Evolutionary conservation across 2,113 vertebrate genomes (phyloP), one percentile per base, ranked within the genome.

Genomic region (Ammodytes marinus): DNA sequence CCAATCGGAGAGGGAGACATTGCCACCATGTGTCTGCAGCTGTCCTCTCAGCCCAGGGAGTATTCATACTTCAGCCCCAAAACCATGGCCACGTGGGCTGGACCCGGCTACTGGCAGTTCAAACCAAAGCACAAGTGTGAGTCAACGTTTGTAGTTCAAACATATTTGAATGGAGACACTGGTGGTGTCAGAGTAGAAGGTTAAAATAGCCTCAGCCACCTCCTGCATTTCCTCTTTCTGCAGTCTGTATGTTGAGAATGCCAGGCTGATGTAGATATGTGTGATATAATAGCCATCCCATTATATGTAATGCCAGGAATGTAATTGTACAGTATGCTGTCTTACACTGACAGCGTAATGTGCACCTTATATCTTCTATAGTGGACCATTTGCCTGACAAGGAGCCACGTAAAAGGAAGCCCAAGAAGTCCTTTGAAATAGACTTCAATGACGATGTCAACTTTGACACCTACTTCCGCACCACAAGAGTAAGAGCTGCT

Each of bases 31-130:
- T 97, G 97, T 86, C 94, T 95, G 46, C 96, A 98, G 75, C 89
- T 99, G 43, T 99, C 98, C 13, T 93, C 95, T 87, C 93, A 97
- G 19, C 97, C 98, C 42, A 95, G 98, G 60, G 98, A 99, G 74
- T 99, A 99, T 61, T 99, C 98, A 4, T 99, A 99, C 93, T 99
- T 99, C 92, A 99, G 98, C 87, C 98, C 98, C 15, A 95, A 94
- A 13, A 97, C 94, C 1, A 97, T 99, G 95, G 96, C 96, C 0
- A 95, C 97, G 55, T 99, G 98, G 98, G 97, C 97, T 0, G 98
- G 98, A 47, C 98, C 98, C 0, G 96, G 97, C 11, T 98, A 99
- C 94, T 99, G 98, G 98, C 95, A 96, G 42, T 99, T 99, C 92
- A 96, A 94, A 79, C 97, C 97, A 3, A 96, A 84, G 1, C 95